Evolutionary conservation across 1,140 invertebrate species (phyloP), one percentile per base, ranked within the genome.

Genomic region (Drosophila paulistorum): DNA sequence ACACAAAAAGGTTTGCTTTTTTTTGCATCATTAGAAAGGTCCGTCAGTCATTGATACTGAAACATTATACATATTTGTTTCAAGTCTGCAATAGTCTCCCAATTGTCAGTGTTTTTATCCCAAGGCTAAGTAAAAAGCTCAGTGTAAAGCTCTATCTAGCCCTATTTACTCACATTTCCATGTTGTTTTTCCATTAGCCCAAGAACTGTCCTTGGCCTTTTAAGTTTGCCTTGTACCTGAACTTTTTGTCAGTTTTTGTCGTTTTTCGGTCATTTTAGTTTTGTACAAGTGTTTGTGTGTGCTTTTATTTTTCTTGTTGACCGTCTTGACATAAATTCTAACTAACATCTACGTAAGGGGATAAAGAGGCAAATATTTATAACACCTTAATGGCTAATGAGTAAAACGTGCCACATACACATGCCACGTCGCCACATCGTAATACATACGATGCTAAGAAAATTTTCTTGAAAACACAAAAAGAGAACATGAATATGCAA

Each of bases 311-410:
- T 2, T 17, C 35, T 73, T 75, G 67, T 58, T 59, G 63, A 62
- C 63, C 55, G 45, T 71, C 20, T 75, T 26, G 66, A 67, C 72
- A 87, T 86, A 87, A 86, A 86, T 87, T 73, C 76, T 77, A 65
- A 76, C 73, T 71, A 86, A 83, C 73, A 72, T 79, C 72, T 83
- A 77, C 57, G 71, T 59, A 48, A 67, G 26, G 26, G 59, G 45
- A 10, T 63, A 11, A 35, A 9, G 74, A 33, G 55, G 58, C 42
- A 51, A n/a, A 82, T 87, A 86, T 86, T 87, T 86, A 86, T 82
- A 83, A 81, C 83, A 87, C 83, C 83, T 83, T 72, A 86, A 70
- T 60, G 80, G 77, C 83, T 87, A 87, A 87, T 87, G 83, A 87
- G 81, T 74, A 81, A 87, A 87, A 87, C 84, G 84, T 87, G 83